Base-by-base conservation (phyloP, 1,140 invertebrate genomes). In the Drosophila nebulosa region DNA sequence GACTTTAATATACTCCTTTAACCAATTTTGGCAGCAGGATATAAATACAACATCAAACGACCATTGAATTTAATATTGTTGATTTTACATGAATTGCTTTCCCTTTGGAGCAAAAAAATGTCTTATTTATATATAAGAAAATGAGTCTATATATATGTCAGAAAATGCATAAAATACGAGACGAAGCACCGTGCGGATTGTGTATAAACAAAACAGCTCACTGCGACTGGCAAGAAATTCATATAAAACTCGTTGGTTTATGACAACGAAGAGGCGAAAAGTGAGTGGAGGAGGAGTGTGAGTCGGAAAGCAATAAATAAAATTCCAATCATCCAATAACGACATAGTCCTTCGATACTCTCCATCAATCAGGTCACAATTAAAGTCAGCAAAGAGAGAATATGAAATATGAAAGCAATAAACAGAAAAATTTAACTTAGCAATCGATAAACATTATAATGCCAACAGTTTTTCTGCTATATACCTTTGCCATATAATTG, bases 161-260 rank as follows among this genome's bases (percentile, higher is more conserved):
- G 55, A 27, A 22, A 50, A 53, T 55, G 50, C 67, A 71, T 62
- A 36, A 32, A 51, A 46, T 18, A 14, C 2, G 69, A 56, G 26
- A 10, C 53, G 26, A 30, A 56, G 53, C n/a, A 24, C 27, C 67
- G 67, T 59, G 46, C 18, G 39, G 39, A 46, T 46, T 46, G 39
- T 46, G 18, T 46, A 71, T 71, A 71, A 71, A 71, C 69, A 62
- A 71, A 50, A 50, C 57, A 46, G n/a, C 39, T 46, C 53, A 35
- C 21, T n/a, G n/a, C 68, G 58, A 71, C 70, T 71, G 69, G 70
- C 69, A 71, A 63, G 58, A 35, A 71, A 71, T 71, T 71, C 69
- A 69, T 56, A 71, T 71, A 70, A 71, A 71, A 55, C 68, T 58
- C 69, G 51, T 63, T 27, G 59, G 50, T 46, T 42, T 60, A 22